phyloP scores from a whole-genome alignment of 1,140 invertebrate genomes.

The Aporrectodea caliginosa region DNA sequence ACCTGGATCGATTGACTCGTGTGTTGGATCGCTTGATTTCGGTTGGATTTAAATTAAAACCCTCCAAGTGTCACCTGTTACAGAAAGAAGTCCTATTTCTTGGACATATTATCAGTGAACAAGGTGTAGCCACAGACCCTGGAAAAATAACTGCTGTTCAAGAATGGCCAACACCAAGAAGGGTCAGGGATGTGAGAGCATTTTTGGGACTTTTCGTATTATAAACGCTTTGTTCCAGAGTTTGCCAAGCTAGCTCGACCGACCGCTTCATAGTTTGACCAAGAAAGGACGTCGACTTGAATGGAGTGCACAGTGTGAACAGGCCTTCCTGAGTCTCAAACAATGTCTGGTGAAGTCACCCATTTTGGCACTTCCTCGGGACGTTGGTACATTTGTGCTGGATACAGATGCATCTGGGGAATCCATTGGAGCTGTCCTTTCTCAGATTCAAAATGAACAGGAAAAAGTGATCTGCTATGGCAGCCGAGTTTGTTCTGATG shows the following conservation, averaged over 20 bases:
- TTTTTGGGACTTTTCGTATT: conserved; percentile 56
- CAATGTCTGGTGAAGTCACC: conserved; percentile 17
- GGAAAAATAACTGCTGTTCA: conserved; percentile 51
- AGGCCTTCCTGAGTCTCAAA: conserved; percentile 24
- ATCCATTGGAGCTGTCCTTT: conserved; percentile 54
- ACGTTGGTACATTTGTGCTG: conserved; percentile 46
- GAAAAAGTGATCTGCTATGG: conserved; percentile 33
- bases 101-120: conserved; percentile 32
- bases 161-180: conserved; percentile 48
- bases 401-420: conserved; percentile 55
- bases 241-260: conserved; percentile 33
- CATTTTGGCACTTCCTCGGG: conserved; percentile 41
- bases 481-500: conserved; percentile 25
- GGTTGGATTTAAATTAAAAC: conserved; percentile 34
- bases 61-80: no score
- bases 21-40: conserved; percentile 35
- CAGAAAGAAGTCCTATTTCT: conserved; percentile 32
- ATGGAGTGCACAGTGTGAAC: conserved; percentile 6
- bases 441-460: conserved; percentile 44
- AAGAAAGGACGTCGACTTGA: conserved; percentile 14
- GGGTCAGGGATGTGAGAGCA: conserved; percentile 43
- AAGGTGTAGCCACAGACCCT: conserved; percentile 31
- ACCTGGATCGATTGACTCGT: conserved; percentile 27
- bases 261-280: conserved; percentile 23
- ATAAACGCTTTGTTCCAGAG: conserved; percentile 46